A percentile compares a stretch with the other conserved stretches of the same genome.
Conservation (phyloP, 2,113 vertebrate genomes). For the Sinocyclocheilus grahami region DNA sequence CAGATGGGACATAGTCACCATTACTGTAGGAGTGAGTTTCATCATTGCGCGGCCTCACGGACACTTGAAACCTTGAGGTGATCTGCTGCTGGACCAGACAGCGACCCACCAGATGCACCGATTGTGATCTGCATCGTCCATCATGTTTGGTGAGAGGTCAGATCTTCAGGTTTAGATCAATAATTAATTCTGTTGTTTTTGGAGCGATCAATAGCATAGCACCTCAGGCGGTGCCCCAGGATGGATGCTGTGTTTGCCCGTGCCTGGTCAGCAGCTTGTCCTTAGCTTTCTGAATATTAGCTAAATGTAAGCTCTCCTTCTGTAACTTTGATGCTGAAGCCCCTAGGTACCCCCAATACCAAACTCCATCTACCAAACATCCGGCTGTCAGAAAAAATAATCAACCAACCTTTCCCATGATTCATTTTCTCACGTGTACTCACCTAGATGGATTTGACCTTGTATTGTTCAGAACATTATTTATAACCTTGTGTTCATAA, state of each 20-base stretch:
- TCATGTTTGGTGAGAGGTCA: conserved; percentile 50
- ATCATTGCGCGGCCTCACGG: background rate
- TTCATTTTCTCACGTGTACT: background rate
- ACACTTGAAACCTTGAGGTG: background rate
- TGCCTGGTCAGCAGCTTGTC: conserved; percentile 57
- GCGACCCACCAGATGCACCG: background rate
- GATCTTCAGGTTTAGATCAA: conserved; percentile 69
- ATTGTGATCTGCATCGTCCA: conserved; percentile 45
- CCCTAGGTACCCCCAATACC: background rate
- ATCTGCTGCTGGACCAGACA: background rate
- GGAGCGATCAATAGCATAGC: conserved; percentile 72
- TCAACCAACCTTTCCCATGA: background rate
- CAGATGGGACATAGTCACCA: conserved; percentile 65
- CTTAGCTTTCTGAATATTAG: conserved; percentile 54
- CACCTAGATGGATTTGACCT: background rate
- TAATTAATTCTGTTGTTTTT: conserved; percentile 76
- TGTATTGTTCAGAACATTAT: conserved; percentile 17
- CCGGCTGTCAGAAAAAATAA: background rate
- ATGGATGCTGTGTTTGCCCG: conserved; percentile 46
- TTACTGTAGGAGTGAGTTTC: conserved; percentile 31
- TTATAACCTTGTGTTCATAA: conserved; percentile 11
- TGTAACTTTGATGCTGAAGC: background rate
- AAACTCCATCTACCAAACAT: background rate
- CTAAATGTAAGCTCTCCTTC: conserved; percentile 30
- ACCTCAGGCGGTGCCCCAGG: conserved; percentile 56